phyloP scores from a whole-genome alignment of 2,797 vertebrate species.

The Vultur gryphus region DNA sequence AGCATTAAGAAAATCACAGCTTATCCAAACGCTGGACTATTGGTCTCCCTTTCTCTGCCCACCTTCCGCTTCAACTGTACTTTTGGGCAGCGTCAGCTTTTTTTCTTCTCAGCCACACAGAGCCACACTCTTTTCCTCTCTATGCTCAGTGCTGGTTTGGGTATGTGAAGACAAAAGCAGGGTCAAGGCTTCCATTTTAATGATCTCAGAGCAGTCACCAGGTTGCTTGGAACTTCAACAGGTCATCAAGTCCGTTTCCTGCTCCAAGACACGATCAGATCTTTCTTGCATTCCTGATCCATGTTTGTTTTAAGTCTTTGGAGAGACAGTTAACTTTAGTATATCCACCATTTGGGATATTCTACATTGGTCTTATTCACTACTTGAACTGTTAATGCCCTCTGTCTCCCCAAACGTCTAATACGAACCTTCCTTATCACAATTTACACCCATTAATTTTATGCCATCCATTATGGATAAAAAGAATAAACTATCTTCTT shows the following conservation, averaged over 20 bases:
- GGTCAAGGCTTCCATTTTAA: background rate
- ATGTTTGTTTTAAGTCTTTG: background rate
- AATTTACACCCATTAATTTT: background rate
- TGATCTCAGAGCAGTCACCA: background rate
- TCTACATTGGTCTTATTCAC: background rate
- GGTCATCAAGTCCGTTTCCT: background rate
- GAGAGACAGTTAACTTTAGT: background rate
- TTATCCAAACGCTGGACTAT: background rate
- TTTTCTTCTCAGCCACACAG: background rate
- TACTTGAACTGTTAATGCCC: background rate
- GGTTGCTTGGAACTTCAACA: background rate
- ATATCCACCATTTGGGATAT: background rate
- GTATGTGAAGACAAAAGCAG: background rate
- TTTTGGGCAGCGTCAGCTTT: background rate
- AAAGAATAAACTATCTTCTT: background rate
- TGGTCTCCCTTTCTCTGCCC: too few species aligned
- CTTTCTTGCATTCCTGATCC: background rate
- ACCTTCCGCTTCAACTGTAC: accelerated
- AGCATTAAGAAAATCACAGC: background rate
- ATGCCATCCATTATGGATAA: background rate
- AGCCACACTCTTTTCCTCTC: background rate
- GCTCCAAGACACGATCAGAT: background rate
- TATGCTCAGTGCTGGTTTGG: background rate
- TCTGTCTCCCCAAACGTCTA: accelerated
- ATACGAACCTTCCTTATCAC: background rate